Conservation (phyloP, 2,888 invertebrate genomes). For the Heteromurus nitidus region DNA sequence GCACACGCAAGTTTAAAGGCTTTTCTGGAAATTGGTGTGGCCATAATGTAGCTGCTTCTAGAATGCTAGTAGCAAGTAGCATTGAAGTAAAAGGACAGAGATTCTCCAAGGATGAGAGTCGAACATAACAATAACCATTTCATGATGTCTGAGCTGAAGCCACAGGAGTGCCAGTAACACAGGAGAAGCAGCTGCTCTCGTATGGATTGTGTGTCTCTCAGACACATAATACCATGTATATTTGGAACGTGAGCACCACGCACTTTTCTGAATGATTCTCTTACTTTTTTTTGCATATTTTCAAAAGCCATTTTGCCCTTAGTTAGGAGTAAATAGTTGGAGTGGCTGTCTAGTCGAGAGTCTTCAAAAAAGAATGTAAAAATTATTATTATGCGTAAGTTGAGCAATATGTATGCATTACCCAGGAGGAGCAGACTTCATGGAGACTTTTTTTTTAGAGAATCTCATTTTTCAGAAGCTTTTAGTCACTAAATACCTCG, state of each 20-base stretch:
- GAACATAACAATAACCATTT: slow-evolving; percentile 54
- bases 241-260: not conserved
- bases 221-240: slow-evolving; percentile 6
- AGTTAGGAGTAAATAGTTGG: slow-evolving; percentile 12
- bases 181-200: slow-evolving; percentile 22
- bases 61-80: too few species aligned
- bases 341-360: too few species aligned
- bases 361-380: too few species aligned
- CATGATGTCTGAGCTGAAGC: slow-evolving; percentile 23
- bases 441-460: slow-evolving; percentile 16
- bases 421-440: slow-evolving; percentile 15
- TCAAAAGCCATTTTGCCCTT: slow-evolving; percentile 42
- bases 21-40: not conserved
- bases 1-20: not conserved
- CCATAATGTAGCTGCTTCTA: not conserved
- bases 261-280: not conserved
- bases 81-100: slow-evolving; percentile 1
- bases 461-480: slow-evolving; percentile 10
- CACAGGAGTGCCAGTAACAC: slow-evolving; percentile 36
- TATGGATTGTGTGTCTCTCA: slow-evolving; percentile 8
- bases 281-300: slow-evolving; percentile 39
- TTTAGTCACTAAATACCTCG: slow-evolving; percentile 39
- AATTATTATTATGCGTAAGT: not conserved
- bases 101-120: slow-evolving; percentile 29
- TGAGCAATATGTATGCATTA: slow-evolving; percentile 18